phyloP scores from a whole-genome alignment of 1,140 invertebrate genomes.

The Brachionus asplanchnoidis region DNA sequence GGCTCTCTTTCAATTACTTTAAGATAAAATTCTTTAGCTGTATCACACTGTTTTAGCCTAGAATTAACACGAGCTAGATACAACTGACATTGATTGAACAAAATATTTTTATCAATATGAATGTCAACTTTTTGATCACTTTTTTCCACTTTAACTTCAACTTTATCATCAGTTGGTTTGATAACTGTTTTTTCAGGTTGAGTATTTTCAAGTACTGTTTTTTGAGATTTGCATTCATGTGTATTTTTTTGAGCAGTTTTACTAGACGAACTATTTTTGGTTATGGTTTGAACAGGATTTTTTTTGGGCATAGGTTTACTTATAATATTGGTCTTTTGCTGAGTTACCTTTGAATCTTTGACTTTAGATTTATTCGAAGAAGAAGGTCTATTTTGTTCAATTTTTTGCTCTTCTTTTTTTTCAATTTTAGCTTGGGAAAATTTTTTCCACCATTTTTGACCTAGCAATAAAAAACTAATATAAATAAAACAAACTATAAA shows the following conservation, averaged over 20 bases:
- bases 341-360: not conserved
- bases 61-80: not conserved
- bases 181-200: not conserved
- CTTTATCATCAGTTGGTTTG: not conserved
- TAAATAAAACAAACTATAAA: too few relatives aligned
- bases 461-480: too few relatives aligned
- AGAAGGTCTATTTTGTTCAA: not conserved
- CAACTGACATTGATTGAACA: not conserved
- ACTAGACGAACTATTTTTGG: not conserved
- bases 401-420: not conserved
- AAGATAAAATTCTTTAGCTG: not conserved
- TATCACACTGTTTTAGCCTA: slow-evolving; percentile 27
- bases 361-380: not conserved
- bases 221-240: not conserved
- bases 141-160: not conserved
- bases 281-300: not conserved
- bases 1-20: slow-evolving; percentile 29
- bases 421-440: not conserved
- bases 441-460: not conserved
- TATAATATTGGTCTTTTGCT: not conserved
- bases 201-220: not conserved
- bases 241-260: not conserved
- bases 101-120: not conserved
- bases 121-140: not conserved
- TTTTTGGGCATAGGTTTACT: not conserved